Conservation (phyloP, 2,113 vertebrate genomes). For the Cercopithecus mona region DNA sequence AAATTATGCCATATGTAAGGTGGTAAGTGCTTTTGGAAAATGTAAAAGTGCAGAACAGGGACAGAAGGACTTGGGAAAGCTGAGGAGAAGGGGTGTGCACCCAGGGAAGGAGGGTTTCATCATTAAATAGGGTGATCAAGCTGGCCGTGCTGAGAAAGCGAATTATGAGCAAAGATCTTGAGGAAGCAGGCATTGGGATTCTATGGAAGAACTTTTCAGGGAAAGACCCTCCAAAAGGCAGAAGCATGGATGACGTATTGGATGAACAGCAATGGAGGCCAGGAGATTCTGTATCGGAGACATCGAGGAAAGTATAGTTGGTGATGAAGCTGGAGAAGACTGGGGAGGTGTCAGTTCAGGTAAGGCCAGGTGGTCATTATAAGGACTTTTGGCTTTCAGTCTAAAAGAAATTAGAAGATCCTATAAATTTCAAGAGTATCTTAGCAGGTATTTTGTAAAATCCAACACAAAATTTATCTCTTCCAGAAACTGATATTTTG, state of each 20-base stretch:
- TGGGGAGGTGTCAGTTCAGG: not conserved
- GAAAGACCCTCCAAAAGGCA: not conserved
- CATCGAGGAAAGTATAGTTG: fast-evolving
- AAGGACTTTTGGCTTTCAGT: not conserved
- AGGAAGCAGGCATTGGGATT: not conserved
- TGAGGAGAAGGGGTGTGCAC: not conserved
- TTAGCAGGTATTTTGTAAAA: not conserved
- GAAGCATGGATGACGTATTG: too few relatives aligned
- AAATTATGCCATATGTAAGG: not conserved
- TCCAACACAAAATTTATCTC: not conserved
- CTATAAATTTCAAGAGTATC: not conserved
- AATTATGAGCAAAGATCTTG: not conserved
- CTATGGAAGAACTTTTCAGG: fast-evolving
- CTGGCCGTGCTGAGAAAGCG: not conserved
- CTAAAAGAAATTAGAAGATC: not conserved
- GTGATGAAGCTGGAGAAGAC: not conserved
- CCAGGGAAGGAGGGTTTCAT: fast-evolving
- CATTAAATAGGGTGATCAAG: too few relatives aligned
- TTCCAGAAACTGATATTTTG: not conserved
- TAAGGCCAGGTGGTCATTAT: fast-evolving
- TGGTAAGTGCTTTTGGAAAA: not conserved
- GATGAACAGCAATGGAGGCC: not conserved
- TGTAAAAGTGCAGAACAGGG: not conserved
- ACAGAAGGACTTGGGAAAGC: not conserved
- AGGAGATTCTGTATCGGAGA: not conserved